Evolutionary conservation across 2,113 vertebrate species (phyloP), one percentile per base, ranked within the genome.

Genomic region (Eolophus roseicapilla): DNA sequence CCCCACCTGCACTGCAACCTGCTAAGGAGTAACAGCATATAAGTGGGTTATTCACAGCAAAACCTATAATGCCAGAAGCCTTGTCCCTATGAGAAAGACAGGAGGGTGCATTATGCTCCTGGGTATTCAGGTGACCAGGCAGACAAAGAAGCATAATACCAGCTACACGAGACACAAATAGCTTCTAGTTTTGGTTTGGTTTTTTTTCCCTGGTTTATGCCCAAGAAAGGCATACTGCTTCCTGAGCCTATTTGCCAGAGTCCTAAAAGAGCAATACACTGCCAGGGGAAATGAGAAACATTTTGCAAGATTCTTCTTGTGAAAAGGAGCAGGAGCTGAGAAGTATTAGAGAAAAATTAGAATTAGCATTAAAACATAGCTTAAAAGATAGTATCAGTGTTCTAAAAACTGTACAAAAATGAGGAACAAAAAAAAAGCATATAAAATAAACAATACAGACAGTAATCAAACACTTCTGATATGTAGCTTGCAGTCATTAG

Each of bases 61-160:
- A 95, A 44, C 35, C 43, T 75, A 17, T 82, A 41, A 46, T 94
- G 83, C 15, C 92, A 95, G 73, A 83, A 94, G 80, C 52, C 43
- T 43, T 11, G 47, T 76, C 77, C 93, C 92, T 76, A 0, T 9
- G 41, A 82, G 65, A 25, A 41, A 64, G 84, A 44, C 91, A 76
- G 93, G 62, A 84, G 93, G 90, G 47, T 71, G 88, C 86, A 79
- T 88, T 86, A 37, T 47, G 92, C 92, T 93, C 73, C 93, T 81
- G 91, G 93, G 82, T 94, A 70, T n/a, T 64, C 95, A 96, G 90
- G 95, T 96, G 95, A 92, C n/a, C 60, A 76, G 82, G 28, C 73
- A 87, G 87, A 86, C 79, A 93, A 67, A 67, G 88, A 4, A 92
- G 86, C 62, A 44, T 44, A 81, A 86, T 25, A 64, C 64, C 86